These are phyloP conservation scores for Siniperca undulata DNA, from an alignment of 2,797 vertebrate species.

Conservation along the genomic window DNA sequence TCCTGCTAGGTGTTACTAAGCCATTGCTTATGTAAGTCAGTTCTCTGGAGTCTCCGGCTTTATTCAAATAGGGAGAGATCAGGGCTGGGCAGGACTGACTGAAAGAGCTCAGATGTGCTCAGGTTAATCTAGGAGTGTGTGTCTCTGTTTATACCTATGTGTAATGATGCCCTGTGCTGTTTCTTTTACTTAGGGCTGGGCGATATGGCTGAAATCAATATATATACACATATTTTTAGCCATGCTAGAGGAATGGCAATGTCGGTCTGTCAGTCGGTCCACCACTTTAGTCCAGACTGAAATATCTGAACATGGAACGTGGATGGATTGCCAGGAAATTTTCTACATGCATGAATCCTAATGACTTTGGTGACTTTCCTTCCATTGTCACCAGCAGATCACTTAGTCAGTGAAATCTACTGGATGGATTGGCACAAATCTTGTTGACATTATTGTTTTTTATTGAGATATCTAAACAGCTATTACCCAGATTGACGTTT, in stretches of 20 bases:
- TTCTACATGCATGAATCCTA: background rate
- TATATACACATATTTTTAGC: too few relatives aligned
- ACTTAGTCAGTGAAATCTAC: too few relatives aligned
- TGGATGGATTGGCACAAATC: too few relatives aligned
- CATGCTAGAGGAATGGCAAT: background rate
- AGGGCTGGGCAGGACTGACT: constrained; percentile 44
- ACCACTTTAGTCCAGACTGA: background rate
- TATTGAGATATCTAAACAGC: background rate
- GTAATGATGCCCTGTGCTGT: constrained; percentile 37
- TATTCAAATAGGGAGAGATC: constrained; percentile 36
- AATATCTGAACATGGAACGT: too few relatives aligned
- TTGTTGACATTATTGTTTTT: background rate
- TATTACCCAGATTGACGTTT: background rate
- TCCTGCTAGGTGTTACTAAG: constrained; percentile 40
- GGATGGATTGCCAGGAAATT: background rate
- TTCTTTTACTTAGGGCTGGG: background rate
- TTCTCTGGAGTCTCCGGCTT: constrained; percentile 15
- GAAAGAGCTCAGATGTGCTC: constrained; percentile 35
- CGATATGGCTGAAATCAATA: background rate
- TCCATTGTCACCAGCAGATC: too few relatives aligned
- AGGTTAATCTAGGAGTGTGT: constrained; percentile 40
- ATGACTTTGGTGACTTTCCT: background rate
- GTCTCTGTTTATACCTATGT: constrained; percentile 29
- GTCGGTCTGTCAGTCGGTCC: background rate
- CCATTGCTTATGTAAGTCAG: constrained; percentile 30